Base-by-base conservation (phyloP, 2,888 invertebrate genomes). In the Latrodectus elegans region DNA sequence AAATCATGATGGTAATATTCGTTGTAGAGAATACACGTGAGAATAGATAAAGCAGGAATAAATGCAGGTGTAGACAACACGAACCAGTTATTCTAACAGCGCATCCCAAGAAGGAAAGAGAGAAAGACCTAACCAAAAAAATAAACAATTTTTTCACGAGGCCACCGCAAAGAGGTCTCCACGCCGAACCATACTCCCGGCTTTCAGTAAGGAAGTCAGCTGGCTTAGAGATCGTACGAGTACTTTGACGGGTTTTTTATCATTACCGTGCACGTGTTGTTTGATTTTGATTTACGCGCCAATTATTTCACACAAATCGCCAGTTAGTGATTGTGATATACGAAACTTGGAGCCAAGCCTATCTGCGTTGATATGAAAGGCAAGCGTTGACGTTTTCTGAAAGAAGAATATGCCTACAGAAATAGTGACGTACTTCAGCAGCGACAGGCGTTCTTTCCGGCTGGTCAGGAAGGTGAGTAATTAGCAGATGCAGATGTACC, bases 391-490 rank as follows among this genome's bases (percentile, higher is more conserved):
- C 12, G 70, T n/a, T 38, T 15, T 9, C 14, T 38, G 14, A 9
- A 15, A 49, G 49, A 9, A 49, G 15, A 49, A 15, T 4, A 87
- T 87, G 86, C 81, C 86, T 4, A 76, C 81, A 55, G 64, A 81
- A 22, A 77, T 81, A 65, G 72, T 82, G 9, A 80, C 71, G 49
- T 81, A 53, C 67, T 87, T 87, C 72, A 72, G 49, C 10, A 72
- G 77, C 14, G 81, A 60, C 49, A 53, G 81, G 26, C 76, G 49
- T n/a, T 38, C 60, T 9, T 81, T 77, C 67, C 72, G 64, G 38
- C 11, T 68, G 14, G 65, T 87, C n/a, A 81, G 60, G 51, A 77
- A 77, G 68, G 86, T 87, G 72, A 87, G 86, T 75, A 26, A 53
- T 38, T 67, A 0, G 55, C 12, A 55, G 12, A 14, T 55, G 4